These are phyloP conservation scores for Morone chrysops DNA, from an alignment of 2,113 vertebrate genomes.

Conservation along the genomic window DNA sequence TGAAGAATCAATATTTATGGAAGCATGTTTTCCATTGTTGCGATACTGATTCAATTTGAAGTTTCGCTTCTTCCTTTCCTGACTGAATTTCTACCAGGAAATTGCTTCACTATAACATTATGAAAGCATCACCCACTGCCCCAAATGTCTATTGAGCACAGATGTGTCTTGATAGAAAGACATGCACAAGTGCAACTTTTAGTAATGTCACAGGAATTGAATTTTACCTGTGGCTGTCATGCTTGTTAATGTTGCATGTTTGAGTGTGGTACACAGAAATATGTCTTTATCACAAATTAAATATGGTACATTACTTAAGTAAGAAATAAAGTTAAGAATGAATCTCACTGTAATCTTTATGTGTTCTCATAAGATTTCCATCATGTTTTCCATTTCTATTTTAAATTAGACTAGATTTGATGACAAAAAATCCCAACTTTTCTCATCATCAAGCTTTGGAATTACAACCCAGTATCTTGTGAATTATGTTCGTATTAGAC, in stretches of 20 bases:
- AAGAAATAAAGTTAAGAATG: not conserved
- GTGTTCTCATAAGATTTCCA: slow-evolving; percentile 1
- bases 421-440: not conserved
- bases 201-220: slow-evolving; percentile 30
- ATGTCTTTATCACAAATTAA: slow-evolving; percentile 37
- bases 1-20: slow-evolving; percentile 72
- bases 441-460: not conserved
- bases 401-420: too few species aligned
- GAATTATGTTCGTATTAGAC: slow-evolving; percentile 1
- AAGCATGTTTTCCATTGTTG: slow-evolving; percentile 68
- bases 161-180: slow-evolving; percentile 50
- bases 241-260: slow-evolving; percentile 30
- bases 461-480: not conserved
- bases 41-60: slow-evolving; percentile 70
- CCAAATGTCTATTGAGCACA: slow-evolving; percentile 48
- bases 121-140: slow-evolving; percentile 65
- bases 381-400: not conserved
- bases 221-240: slow-evolving; percentile 19
- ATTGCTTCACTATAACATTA: slow-evolving; percentile 58
- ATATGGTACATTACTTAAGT: slow-evolving; percentile 25
- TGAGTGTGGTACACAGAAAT: slow-evolving; percentile 31
- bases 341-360: not conserved
- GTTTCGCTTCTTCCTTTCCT: slow-evolving; percentile 50
- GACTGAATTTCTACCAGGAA: slow-evolving; percentile 60
- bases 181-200: slow-evolving; percentile 10